Base-by-base conservation (phyloP, 2,888 invertebrate species). In the Cactoblastis cactorum region DNA sequence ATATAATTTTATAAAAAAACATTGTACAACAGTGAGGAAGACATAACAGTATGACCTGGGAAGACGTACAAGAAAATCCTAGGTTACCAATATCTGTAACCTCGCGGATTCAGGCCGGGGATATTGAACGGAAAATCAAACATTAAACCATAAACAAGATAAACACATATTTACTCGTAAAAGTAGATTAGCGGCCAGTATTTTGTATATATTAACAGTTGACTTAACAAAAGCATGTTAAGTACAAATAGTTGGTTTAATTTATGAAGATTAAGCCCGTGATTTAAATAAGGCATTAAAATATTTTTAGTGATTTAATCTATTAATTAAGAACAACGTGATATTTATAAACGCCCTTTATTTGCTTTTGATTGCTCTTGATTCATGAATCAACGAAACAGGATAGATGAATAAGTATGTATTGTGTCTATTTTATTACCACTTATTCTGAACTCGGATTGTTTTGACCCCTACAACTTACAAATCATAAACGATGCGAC, bases 11-110 rank as follows among this genome's bases (percentile, higher is more conserved):
- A n/a, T n/a, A n/a, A n/a, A n/a, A n/a, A n/a, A 1, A 11, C 18
- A 18, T 18, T 38, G 38, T 18, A 9, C 38, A 3, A 15, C 15
- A 6, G 34, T 35, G 14, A 5, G 14, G 15, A 14, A 35, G 64
- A 65, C 67, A 66, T 64, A 64, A 65, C 64, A 68, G n/a, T 53
- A 59, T 57, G 69, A 65, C 66, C 69, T 53, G n/a, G 4, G 73
- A 75, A 75, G 69, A 71, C 74, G 2, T 62, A 65, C 53, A 35
- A 14, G 39, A 46, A 67, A 67, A 70, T 64, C 66, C 71, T 69
- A 69, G 69, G 68, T 58, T 64, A 61, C n/a, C n/a, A n/a, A n/a
- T 55, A 51, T 39, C 55, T 54, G 54, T 62, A 58, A 62, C 63
- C 58, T 60, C 53, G 54, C 37, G 53, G 54, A 53, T 58, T 58